These are phyloP conservation scores for Cybosia mesomella DNA, from an alignment of 2,888 invertebrate genomes.

Conservation along the genomic window DNA sequence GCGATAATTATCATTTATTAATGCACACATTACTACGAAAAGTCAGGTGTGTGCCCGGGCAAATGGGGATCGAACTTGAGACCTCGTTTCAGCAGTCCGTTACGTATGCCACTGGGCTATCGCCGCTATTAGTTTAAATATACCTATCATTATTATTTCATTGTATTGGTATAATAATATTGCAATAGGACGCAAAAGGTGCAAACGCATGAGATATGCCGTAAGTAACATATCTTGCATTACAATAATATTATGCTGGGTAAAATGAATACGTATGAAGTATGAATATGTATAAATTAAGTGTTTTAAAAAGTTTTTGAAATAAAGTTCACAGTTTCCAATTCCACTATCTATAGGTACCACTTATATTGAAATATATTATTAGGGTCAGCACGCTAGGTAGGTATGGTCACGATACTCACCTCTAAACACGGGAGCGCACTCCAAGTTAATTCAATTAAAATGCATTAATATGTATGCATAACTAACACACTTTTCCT, in stretches of 20 bases:
- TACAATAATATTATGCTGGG: neutral
- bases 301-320: neutral
- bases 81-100: no score
- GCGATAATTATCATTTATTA: no score
- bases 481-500: neutral
- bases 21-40: no score
- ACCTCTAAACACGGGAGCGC: neutral
- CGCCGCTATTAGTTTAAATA: no score
- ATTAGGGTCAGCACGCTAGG: neutral
- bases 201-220: neutral
- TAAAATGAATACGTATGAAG: neutral
- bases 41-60: no score
- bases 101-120: no score
- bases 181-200: neutral
- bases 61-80: no score
- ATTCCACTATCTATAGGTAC: neutral
- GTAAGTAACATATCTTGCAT: neutral
- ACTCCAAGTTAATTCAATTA: neutral
- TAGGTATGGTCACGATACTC: neutral
- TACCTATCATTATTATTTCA: neutral
- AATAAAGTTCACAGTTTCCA: neutral
- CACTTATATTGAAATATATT: neutral
- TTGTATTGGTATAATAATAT: neutral
- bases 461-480: neutral
- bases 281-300: neutral